Percentiles rank a stretch among this genome's conserved stretches.
phyloP scores from a whole-genome alignment of 1,140 invertebrate species.

The Trichonephila clavata region DNA sequence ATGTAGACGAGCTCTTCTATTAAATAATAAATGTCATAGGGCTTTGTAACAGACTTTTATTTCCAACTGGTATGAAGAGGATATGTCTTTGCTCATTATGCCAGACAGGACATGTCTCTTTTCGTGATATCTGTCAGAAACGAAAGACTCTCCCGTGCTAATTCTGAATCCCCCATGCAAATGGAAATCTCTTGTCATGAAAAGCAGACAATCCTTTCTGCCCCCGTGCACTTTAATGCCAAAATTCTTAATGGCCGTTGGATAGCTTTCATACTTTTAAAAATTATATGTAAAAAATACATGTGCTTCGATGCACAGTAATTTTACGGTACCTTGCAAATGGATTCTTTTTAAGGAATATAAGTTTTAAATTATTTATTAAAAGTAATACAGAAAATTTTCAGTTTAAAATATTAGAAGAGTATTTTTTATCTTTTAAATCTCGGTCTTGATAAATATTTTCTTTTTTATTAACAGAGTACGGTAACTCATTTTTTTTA shows the following conservation, averaged over 20 bases:
- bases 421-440: too few relatives aligned
- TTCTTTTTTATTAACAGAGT: too few relatives aligned
- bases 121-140: background rate
- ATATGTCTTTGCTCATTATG: constrained; percentile 1
- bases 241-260: background rate
- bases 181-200: constrained; percentile 13
- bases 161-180: background rate
- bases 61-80: background rate
- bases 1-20: background rate
- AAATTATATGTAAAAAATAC: background rate
- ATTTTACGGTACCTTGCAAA: too few relatives aligned
- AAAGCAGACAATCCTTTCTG: background rate
- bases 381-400: too few relatives aligned
- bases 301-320: background rate
- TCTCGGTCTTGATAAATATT: too few relatives aligned
- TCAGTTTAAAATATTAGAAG: too few relatives aligned
- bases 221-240: background rate
- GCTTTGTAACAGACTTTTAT: background rate
- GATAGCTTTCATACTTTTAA: background rate
- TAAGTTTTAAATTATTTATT: too few relatives aligned
- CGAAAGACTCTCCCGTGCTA: background rate
- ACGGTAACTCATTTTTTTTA: too few relatives aligned
- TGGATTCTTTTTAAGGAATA: too few relatives aligned
- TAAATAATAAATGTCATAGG: background rate
- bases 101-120: background rate